A percentile compares a stretch with the other conserved stretches of the same genome.
Evolutionary conservation across 2,797 vertebrate species (phyloP).

Genomic region (Podarcis siculus): DNA sequence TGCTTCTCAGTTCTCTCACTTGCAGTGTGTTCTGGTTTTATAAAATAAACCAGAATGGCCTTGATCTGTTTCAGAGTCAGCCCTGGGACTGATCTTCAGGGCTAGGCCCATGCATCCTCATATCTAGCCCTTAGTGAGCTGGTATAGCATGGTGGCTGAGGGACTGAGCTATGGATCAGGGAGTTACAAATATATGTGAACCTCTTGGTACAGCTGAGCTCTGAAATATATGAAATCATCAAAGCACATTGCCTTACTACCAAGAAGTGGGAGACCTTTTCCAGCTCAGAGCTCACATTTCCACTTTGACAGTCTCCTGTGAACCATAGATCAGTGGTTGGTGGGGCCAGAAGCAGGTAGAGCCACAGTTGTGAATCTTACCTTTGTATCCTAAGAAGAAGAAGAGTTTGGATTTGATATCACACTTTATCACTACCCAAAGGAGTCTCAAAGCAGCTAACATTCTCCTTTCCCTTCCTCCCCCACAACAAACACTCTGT

Average conservation of each 20-base stretch:
- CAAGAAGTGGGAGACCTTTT: no score
- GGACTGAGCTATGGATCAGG: background rate
- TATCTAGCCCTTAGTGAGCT: background rate
- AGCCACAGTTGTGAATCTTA: no score
- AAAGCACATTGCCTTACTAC: background rate
- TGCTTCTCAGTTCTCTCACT: background rate
- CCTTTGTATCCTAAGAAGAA: no score
- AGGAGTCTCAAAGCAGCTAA: no score
- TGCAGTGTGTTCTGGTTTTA: background rate
- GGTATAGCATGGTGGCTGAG: background rate
- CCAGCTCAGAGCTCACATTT: no score
- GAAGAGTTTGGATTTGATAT: no score
- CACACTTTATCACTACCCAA: no score
- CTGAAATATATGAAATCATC: background rate
- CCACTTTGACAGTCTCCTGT: no score
- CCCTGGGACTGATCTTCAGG: background rate
- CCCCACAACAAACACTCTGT: no score
- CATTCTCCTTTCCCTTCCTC: no score
- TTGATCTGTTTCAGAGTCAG: background rate
- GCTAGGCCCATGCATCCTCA: background rate
- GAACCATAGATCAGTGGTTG: no score
- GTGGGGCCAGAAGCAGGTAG: no score
- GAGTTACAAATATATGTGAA: background rate
- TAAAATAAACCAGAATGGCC: background rate
- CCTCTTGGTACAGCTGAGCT: background rate